phyloP scores from a whole-genome alignment of 2,797 vertebrate species.

The Microctenopoma steveboyesi region DNA sequence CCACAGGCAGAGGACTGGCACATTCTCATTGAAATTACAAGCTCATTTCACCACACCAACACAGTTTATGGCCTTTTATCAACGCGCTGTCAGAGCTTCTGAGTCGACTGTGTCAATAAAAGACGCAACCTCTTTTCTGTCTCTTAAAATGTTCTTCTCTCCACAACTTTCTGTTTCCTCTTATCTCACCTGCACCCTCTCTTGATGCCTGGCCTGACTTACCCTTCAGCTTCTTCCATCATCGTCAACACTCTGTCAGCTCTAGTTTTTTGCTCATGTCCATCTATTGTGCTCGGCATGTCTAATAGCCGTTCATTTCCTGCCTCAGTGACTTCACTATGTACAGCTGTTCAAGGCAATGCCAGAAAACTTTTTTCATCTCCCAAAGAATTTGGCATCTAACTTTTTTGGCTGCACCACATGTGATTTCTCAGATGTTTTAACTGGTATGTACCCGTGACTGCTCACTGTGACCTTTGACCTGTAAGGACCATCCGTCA shows the following conservation, averaged over 20 bases:
- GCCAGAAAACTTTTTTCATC: constrained; percentile 31
- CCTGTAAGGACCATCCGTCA: constrained; percentile 25
- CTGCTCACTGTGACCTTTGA: constrained; percentile 43
- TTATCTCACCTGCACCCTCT: constrained; percentile 9
- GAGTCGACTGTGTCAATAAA: constrained; percentile 48
- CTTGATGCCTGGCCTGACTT: constrained; percentile 10
- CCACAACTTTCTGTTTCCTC: constrained; percentile 4
- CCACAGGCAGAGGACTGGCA: constrained; percentile 7
- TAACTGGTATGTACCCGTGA: constrained; percentile 45
- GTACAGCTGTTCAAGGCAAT: constrained; percentile 51
- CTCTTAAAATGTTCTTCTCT: not conserved
- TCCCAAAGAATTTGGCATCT: not conserved
- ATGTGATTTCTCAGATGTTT: constrained; percentile 41
- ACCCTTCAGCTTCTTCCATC: constrained; percentile 27
- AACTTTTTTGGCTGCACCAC: constrained; percentile 7
- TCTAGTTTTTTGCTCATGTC: constrained; percentile 20
- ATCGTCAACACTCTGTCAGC: constrained; percentile 7
- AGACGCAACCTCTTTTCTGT: constrained; percentile 11
- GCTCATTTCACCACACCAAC: constrained; percentile 26
- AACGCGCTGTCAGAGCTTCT: constrained; percentile 39
- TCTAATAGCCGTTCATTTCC: constrained; percentile 38
- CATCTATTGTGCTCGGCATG: constrained; percentile 11
- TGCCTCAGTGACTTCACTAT: constrained; percentile 38
- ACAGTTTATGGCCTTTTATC: constrained; percentile 30
- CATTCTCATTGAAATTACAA: constrained; percentile 23